phyloP scores from a whole-genome alignment of 2,888 invertebrate species.

The Ochropleura leucogaster region DNA sequence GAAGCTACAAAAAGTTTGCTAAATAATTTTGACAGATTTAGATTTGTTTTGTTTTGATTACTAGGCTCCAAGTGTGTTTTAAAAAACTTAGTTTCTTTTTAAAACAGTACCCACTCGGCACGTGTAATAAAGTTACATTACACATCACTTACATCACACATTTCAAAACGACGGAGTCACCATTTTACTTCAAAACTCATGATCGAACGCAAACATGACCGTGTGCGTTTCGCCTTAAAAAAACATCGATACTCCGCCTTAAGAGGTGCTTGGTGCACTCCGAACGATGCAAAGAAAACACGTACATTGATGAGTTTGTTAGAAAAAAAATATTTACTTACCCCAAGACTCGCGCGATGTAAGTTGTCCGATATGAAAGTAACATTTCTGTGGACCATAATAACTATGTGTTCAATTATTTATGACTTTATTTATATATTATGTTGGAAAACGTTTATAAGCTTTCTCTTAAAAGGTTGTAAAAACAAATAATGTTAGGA shows the following conservation, averaged over 20 bases:
- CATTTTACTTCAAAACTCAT: conserved; percentile 59
- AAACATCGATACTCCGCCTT: conserved; percentile 72
- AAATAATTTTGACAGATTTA: too few species aligned
- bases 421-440: conserved; percentile 1
- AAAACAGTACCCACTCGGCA: not conserved
- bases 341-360: conserved; percentile 46
- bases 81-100: not conserved
- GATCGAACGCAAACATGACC: conserved; percentile 82
- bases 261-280: conserved; percentile 70
- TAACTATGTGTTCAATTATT: conserved; percentile 18
- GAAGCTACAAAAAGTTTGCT: too few species aligned
- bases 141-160: conserved; percentile 47
- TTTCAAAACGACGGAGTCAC: conserved; percentile 55
- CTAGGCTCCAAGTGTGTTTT: not conserved
- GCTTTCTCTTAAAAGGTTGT: not conserved
- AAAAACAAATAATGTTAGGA: not conserved
- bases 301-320: conserved; percentile 68
- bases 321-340: conserved; percentile 67
- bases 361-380: conserved; percentile 20
- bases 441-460: not conserved
- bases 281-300: conserved; percentile 78
- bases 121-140: conserved; percentile 34
- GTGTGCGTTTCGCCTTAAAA: conserved; percentile 75
- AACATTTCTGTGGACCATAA: not conserved
- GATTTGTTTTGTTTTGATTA: too few species aligned